Evolutionary conservation across 2,888 invertebrate genomes (phyloP).

Genomic region (Apantesis nais): DNA sequence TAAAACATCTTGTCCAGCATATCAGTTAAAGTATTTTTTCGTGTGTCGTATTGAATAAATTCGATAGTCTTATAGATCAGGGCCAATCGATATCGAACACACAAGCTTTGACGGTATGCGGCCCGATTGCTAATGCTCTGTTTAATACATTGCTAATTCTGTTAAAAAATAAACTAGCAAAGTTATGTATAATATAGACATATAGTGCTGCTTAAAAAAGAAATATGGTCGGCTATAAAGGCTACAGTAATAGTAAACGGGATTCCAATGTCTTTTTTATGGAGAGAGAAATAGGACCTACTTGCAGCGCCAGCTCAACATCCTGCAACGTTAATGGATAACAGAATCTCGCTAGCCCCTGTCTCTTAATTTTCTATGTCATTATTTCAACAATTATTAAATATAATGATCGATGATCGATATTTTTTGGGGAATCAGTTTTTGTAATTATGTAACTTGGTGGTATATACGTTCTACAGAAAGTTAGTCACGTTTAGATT

Average conservation of each 20-base stretch:
- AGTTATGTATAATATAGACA: neutral
- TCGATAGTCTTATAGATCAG: slow-evolving; percentile 5
- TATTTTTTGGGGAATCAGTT: no score
- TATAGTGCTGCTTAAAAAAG: neutral
- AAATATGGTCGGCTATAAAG: slow-evolving; percentile 1
- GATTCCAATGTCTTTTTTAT: neutral
- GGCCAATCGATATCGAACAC: neutral
- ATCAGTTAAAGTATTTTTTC: slow-evolving; percentile 1
- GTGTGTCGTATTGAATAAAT: slow-evolving; percentile 3
- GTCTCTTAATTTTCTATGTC: neutral
- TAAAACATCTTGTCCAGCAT: slow-evolving; percentile 4
- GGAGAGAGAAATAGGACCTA: neutral
- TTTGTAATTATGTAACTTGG: no score
- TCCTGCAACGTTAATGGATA: neutral
- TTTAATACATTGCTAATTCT: slow-evolving; percentile 4
- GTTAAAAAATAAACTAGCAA: slow-evolving; percentile 9
- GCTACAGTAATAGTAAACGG: neutral
- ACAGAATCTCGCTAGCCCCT: neutral
- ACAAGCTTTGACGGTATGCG: slow-evolving; percentile 3
- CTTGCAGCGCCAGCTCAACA: neutral
- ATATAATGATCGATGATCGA: neutral
- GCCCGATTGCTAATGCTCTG: slow-evolving; percentile 12
- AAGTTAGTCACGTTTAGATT: no score
- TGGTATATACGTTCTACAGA: no score
- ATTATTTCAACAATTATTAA: neutral